These are phyloP conservation scores for Poeciliopsis turrubarensis DNA, from an alignment of 2,113 vertebrate species.

Conservation along the genomic window DNA sequence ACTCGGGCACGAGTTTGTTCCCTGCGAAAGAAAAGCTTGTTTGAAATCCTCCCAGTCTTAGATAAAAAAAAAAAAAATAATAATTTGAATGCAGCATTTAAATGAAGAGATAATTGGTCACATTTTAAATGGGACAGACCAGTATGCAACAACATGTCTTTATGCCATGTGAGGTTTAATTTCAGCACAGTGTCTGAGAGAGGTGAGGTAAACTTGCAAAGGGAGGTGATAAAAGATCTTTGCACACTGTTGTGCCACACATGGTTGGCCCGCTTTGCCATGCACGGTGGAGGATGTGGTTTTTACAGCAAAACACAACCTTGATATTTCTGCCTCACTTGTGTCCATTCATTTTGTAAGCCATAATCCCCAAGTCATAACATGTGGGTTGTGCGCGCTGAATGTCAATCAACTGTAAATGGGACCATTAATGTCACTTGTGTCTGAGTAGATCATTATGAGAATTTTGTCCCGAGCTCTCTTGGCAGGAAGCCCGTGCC, in stretches of 20 bases:
- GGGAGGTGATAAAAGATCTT: not conserved
- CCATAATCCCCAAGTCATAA: conserved; percentile 29
- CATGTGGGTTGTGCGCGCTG: conserved; percentile 27
- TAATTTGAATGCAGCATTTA: conserved; percentile 47
- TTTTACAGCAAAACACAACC: conserved; percentile 6
- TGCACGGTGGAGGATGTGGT: conserved; percentile 40
- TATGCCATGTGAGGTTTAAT: not conserved
- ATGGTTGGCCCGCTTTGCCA: not conserved
- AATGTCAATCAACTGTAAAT: conserved; percentile 57
- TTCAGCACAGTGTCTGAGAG: not conserved
- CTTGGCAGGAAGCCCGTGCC: conserved; percentile 55
- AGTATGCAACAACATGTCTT: not conserved
- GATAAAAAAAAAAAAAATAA: conserved; percentile 17
- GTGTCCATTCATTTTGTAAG: conserved; percentile 17
- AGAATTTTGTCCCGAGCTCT: conserved; percentile 39
- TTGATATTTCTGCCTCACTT: not conserved
- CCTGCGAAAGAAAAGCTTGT: not conserved
- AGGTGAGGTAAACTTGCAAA: not conserved
- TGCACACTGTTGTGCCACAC: conserved; percentile 7
- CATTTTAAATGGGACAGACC: not conserved
- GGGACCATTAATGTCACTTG: conserved; percentile 60
- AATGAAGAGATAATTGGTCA: not conserved
- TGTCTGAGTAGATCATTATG: conserved; percentile 63
- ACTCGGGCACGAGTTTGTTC: not conserved
- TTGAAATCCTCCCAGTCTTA: conserved; percentile 2